phyloP scores from a whole-genome alignment of 2,888 invertebrate genomes.

The Temnothorax unifasciatus region DNA sequence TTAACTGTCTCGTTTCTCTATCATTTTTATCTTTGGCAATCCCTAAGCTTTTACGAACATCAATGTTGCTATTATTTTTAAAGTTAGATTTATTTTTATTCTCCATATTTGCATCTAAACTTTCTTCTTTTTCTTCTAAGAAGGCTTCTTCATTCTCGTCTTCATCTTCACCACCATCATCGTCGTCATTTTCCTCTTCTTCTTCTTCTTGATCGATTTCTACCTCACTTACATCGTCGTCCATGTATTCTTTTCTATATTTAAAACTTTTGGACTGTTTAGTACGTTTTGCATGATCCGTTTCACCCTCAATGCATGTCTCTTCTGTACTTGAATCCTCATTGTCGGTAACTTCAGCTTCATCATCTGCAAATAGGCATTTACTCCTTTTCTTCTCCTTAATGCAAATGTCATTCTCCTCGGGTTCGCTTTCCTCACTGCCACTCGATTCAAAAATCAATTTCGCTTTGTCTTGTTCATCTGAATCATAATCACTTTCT shows the following conservation, averaged over 20 bases:
- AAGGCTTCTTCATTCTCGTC: constrained; percentile 29
- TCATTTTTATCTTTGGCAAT: constrained; percentile 39
- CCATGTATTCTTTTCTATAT: constrained; percentile 45
- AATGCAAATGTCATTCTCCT: constrained; percentile 82
- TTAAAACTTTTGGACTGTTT: constrained; percentile 5
- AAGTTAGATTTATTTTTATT: constrained; percentile 39
- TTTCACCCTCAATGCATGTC: constrained; percentile 67
- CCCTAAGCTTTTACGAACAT: background rate
- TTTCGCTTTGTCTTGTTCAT: constrained; percentile 79
- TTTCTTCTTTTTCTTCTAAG: constrained; percentile 68
- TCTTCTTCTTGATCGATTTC: constrained; percentile 79
- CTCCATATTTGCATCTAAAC: constrained; percentile 46
- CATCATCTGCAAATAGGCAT: constrained; percentile 86
- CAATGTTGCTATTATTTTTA: constrained; percentile 17
- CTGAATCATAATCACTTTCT: constrained; percentile 80
- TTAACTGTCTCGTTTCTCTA: constrained; percentile 78
- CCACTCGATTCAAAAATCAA: constrained; percentile 79
- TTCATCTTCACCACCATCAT: constrained; percentile 54
- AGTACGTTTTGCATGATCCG: constrained; percentile 55
- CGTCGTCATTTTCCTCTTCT: constrained; percentile 57
- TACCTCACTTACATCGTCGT: constrained; percentile 85
- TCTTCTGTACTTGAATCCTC: constrained; percentile 86
- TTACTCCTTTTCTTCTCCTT: constrained; percentile 77
- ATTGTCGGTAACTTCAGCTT: constrained; percentile 87
- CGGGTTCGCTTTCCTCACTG: constrained; percentile 79